phyloP scores from a whole-genome alignment of 2,797 vertebrate species.

The Carapus acus region DNA sequence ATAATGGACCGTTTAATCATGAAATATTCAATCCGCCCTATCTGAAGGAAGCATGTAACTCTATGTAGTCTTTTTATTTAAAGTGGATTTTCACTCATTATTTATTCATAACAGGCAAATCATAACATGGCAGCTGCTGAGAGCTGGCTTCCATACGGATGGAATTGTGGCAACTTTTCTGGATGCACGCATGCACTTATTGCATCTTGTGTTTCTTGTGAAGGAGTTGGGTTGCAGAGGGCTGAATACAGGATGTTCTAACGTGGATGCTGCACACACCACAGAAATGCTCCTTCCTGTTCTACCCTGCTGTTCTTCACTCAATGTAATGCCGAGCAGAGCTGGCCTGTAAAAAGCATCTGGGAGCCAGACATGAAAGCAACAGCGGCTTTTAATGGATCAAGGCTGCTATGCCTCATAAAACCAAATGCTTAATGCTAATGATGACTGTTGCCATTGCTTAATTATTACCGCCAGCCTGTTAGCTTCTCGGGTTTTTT shows the following conservation, averaged over 20 bases:
- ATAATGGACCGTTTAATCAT: constrained; percentile 67
- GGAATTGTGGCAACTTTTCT: constrained; percentile 23
- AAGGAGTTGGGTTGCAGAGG: too few species aligned
- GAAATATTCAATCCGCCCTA: constrained; percentile 68
- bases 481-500: constrained; percentile 5
- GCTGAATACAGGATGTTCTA: constrained; percentile 69
- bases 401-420: constrained; percentile 46
- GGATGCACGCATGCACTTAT: constrained; percentile 20
- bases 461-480: constrained; percentile 22
- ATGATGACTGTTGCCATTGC: constrained; percentile 50
- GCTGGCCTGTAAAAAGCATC: constrained; percentile 63
- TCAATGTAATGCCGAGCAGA: constrained; percentile 45
- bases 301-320: constrained; percentile 36
- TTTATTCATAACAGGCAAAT: constrained; percentile 61
- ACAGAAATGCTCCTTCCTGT: constrained; percentile 72
- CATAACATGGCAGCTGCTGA: constrained; percentile 33
- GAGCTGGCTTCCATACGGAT: constrained; percentile 37
- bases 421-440: constrained; percentile 49
- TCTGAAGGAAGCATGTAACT: constrained; percentile 48
- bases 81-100: constrained; percentile 50
- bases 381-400: constrained; percentile 54
- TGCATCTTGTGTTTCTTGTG: constrained; percentile 34
- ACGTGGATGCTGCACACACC: constrained; percentile 63
- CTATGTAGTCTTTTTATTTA: constrained; percentile 51
- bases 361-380: constrained; percentile 65